A percentile compares a stretch with the other conserved stretches of the same genome.
Evolutionary conservation across 2,888 invertebrate genomes (phyloP).

Genomic region (Cistogaster globosa): DNA sequence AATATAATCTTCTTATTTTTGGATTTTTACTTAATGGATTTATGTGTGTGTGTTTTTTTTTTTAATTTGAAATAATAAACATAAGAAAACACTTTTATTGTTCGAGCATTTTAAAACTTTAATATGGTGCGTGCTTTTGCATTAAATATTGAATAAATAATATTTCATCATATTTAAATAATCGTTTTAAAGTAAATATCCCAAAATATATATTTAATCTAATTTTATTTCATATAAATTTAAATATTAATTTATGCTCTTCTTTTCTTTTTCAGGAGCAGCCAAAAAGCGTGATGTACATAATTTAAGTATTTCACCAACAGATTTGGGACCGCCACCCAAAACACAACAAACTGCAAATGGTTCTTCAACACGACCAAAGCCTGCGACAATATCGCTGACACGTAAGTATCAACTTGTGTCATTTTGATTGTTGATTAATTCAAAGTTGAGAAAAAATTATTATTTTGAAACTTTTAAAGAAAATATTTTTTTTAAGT

Average conservation of each 20-base stretch:
- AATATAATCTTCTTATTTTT: not conserved
- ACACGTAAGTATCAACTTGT: slow-evolving; percentile 79
- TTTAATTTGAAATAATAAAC: too few species aligned
- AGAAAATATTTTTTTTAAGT: too few species aligned
- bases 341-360: slow-evolving; percentile 82
- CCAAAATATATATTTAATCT: not conserved
- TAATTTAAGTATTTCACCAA: slow-evolving; percentile 83
- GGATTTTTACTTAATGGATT: too few species aligned
- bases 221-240: not conserved
- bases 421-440: slow-evolving; percentile 78
- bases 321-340: slow-evolving; percentile 83
- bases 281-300: slow-evolving; percentile 83
- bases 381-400: slow-evolving; percentile 77
- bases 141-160: slow-evolving; percentile 6
- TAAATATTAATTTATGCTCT: not conserved
- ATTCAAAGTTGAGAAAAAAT: too few species aligned
- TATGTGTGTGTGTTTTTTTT: too few species aligned
- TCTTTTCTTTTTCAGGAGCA: slow-evolving; percentile 78
- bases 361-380: slow-evolving; percentile 80
- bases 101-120: slow-evolving; percentile 2
- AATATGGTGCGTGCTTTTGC: slow-evolving; percentile 34
- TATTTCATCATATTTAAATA: not conserved
- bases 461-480: too few species aligned
- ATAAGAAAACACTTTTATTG: not conserved
- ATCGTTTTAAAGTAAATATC: not conserved